phyloP scores from a whole-genome alignment of 2,888 invertebrate species.

The Morpho helenor region DNA sequence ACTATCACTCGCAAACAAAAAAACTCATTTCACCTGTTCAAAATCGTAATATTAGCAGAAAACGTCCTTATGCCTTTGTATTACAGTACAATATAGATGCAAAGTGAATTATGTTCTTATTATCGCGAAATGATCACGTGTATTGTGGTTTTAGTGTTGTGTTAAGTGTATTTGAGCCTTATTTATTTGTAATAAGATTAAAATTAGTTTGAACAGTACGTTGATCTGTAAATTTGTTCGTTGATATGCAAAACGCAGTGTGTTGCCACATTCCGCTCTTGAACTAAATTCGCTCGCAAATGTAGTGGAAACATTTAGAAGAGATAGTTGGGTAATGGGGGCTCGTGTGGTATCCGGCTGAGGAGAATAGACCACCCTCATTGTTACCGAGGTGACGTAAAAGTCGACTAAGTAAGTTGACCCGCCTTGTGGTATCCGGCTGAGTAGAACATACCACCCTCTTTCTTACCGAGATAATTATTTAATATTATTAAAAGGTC shows the following conservation, averaged over 20 bases:
- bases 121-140: conserved; percentile 12
- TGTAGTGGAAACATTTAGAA: conserved; percentile 47
- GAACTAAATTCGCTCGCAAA: conserved; percentile 57
- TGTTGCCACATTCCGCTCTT: conserved; percentile 54
- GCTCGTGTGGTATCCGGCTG: too few species aligned
- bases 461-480: too few species aligned
- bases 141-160: conserved; percentile 13
- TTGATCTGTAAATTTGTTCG: conserved; percentile 8
- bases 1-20: conserved; percentile 24
- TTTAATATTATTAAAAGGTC: too few species aligned
- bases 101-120: conserved; percentile 6
- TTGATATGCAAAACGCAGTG: conserved; percentile 44
- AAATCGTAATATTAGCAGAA: not conserved
- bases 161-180: conserved; percentile 29
- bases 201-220: not conserved
- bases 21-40: not conserved
- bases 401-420: too few species aligned
- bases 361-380: too few species aligned
- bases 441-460: too few species aligned
- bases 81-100: conserved; percentile 5
- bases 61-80: not conserved
- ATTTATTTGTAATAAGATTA: conserved; percentile 25
- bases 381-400: too few species aligned
- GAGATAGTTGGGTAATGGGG: conserved; percentile 39
- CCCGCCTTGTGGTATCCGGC: too few species aligned